Evolutionary conservation across 2,888 invertebrate species (phyloP).

Genomic region (Dione vanillae): DNA sequence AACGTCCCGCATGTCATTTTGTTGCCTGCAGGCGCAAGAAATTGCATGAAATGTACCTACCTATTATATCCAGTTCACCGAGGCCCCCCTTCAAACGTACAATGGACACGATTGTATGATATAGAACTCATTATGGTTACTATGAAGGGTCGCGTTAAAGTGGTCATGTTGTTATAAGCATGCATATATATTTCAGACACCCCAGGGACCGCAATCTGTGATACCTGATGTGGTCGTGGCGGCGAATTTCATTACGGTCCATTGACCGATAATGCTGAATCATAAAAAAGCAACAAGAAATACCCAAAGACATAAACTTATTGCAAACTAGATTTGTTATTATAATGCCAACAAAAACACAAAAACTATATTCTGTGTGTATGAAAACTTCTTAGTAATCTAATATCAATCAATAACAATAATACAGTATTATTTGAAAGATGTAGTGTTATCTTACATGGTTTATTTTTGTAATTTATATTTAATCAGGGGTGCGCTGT

Average conservation of each 20-base stretch:
- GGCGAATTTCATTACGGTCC: slow-evolving; percentile 77
- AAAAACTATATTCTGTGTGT: neutral
- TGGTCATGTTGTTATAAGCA: slow-evolving; percentile 57
- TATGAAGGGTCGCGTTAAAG: slow-evolving; percentile 52
- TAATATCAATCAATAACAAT: too few relatives aligned
- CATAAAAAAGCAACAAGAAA: slow-evolving; percentile 31
- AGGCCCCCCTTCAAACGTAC: slow-evolving; percentile 48
- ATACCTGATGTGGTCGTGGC: slow-evolving; percentile 74
- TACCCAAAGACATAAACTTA: too few relatives aligned
- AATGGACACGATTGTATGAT: neutral
- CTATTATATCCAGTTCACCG: slow-evolving; percentile 58
- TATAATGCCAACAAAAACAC: neutral
- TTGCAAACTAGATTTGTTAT: neutral
- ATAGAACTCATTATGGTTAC: slow-evolving; percentile 4
- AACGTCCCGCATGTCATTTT: slow-evolving; percentile 74
- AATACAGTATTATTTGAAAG: too few relatives aligned
- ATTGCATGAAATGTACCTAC: slow-evolving; percentile 76
- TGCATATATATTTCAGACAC: slow-evolving; percentile 62
- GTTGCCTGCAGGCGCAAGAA: slow-evolving; percentile 76
- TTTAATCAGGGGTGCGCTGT: neutral
- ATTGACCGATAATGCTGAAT: slow-evolving; percentile 69
- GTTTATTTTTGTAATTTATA: neutral
- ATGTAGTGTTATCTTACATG: too few relatives aligned
- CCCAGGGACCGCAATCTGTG: slow-evolving; percentile 77
- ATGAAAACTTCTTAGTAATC: too few relatives aligned